Evolutionary conservation across 2,797 vertebrate genomes (phyloP).

Genomic region (Lacerta bilineata): DNA sequence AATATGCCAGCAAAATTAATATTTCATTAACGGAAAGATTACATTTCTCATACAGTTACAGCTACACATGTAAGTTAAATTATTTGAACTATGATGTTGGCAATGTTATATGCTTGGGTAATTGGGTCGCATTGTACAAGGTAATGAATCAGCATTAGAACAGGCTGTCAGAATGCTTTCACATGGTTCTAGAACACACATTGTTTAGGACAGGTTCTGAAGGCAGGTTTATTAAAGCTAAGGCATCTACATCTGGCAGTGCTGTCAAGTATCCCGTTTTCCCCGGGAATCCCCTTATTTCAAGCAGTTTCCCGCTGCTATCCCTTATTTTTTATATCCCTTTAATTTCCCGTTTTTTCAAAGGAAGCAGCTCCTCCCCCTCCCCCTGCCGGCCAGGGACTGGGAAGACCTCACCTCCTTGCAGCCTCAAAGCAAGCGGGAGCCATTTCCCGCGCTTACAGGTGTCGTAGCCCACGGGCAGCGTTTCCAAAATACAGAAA

Average conservation of each 20-base stretch:
- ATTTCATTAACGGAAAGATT: constrained; percentile 56
- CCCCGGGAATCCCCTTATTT: too few relatives aligned
- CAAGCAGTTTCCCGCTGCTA: too few relatives aligned
- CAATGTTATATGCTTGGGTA: not conserved
- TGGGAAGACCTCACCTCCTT: too few relatives aligned
- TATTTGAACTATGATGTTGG: constrained; percentile 18
- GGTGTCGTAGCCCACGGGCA: too few relatives aligned
- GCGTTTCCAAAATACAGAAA: too few relatives aligned
- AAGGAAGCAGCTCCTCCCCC: too few relatives aligned
- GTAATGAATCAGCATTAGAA: not conserved
- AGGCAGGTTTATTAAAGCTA: not conserved
- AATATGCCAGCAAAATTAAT: constrained; percentile 51
- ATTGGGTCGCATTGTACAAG: not conserved
- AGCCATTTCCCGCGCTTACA: too few relatives aligned
- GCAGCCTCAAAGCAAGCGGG: too few relatives aligned
- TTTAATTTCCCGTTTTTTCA: too few relatives aligned
- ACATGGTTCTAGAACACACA: not conserved
- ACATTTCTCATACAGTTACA: constrained; percentile 43
- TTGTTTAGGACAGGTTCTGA: not conserved
- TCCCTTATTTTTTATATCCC: too few relatives aligned
- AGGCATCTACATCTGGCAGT: not conserved
- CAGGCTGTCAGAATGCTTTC: not conserved
- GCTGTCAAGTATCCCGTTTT: too few relatives aligned
- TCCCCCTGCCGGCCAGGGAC: too few relatives aligned
- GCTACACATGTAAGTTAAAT: constrained; percentile 36